A percentile compares a stretch with the other conserved stretches of the same genome.
Conservation (phyloP, 92 coral and sea anemone species). For the Meandrina meandrites region DNA sequence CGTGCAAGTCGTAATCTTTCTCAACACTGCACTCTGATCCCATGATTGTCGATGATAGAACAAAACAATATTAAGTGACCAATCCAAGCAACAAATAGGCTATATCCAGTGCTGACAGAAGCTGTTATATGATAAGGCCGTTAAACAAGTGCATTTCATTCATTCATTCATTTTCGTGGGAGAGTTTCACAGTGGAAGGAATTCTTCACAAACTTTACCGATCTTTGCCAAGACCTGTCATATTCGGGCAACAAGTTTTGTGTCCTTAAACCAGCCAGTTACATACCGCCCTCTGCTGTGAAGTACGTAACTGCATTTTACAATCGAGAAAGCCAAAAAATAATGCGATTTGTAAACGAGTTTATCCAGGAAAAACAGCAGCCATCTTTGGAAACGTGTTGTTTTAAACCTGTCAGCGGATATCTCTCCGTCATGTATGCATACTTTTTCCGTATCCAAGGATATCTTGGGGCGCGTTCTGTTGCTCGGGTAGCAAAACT, state of each 20-base stretch:
- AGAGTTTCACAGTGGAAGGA: neutral
- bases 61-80: neutral
- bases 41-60: conserved; percentile 39
- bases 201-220: neutral
- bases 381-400: neutral
- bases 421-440: neutral
- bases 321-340: neutral
- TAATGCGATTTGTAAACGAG: neutral
- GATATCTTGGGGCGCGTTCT: neutral
- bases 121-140: neutral
- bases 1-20: conserved; percentile 82
- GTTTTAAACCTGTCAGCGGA: conserved; percentile 19
- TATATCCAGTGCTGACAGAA: neutral
- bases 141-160: neutral
- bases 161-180: neutral
- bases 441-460: neutral
- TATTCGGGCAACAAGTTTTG: neutral
- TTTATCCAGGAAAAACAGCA: neutral
- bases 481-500: neutral
- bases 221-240: neutral
- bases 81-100: neutral
- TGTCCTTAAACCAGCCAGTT: neutral
- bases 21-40: conserved; percentile 94
- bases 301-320: neutral
- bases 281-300: neutral